Conservation (phyloP, 53 echinoderm and acorn worm species). For the Echinometra lucunter region DNA sequence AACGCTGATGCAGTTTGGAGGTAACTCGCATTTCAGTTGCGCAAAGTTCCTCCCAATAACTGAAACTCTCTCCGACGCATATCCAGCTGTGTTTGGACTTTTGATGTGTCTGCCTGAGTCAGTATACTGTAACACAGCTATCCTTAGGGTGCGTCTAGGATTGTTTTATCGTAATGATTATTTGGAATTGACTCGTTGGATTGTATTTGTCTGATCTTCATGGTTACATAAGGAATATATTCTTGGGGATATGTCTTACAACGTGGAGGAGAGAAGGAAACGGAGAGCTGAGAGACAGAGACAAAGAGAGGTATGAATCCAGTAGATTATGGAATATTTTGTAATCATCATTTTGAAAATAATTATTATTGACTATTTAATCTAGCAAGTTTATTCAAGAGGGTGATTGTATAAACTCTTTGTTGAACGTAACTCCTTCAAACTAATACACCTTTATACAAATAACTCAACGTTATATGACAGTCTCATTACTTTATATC, state of each 20-base stretch:
- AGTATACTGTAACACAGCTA: neutral
- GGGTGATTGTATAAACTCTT: no score
- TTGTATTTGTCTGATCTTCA: neutral
- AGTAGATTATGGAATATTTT: neutral
- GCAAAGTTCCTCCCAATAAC: neutral
- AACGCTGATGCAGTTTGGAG: neutral
- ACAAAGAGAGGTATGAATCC: slow-evolving; percentile 13
- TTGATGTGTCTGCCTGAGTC: neutral
- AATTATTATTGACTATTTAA: no score
- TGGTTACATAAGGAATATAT: neutral
- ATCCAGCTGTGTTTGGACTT: slow-evolving; percentile 18
- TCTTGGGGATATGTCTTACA: slow-evolving; percentile 24
- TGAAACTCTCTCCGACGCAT: neutral
- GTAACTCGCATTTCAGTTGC: neutral
- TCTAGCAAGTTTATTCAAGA: no score
- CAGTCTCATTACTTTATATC: no score
- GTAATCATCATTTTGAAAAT: neutral
- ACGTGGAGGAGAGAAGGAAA: slow-evolving; percentile 66
- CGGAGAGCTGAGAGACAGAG: slow-evolving; percentile 62
- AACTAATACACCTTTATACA: no score
- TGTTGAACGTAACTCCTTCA: no score
- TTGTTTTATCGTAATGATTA: slow-evolving; percentile 1
- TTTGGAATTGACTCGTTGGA: neutral
- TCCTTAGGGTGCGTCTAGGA: neutral
- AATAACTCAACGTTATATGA: no score